Base-by-base conservation (phyloP, 2,888 invertebrate species). In the Tenthredo scrophulariae region DNA sequence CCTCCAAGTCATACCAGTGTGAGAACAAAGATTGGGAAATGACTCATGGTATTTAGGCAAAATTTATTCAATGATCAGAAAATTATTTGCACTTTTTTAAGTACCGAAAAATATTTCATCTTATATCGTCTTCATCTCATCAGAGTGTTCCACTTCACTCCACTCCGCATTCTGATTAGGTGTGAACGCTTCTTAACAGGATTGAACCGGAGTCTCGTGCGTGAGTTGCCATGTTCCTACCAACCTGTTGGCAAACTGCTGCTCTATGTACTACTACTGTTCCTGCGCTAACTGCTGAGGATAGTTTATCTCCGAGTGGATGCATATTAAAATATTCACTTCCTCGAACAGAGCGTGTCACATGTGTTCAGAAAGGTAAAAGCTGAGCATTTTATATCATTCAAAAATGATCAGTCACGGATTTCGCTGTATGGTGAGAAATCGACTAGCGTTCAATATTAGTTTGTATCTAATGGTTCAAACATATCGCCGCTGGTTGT, bases 171-270 rank as follows among this genome's bases (percentile, higher is more conserved):
- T 79, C 80, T 54, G 58, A 62, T 62, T 37, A 13, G 37, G 18
- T 67, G 83, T 67, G 83, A 83, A 83, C 46, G 43, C 37, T 40
- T 9, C 83, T 50, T 83, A 50, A 83, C 29, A 29, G 26, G 70
- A 67, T 62, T 46, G 67, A 83, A 33, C 67, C 43, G 9, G 26
- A 50, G 62, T 37, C 22, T 62, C 70, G 29, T 83, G 83, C 70
- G 65, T 67, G 67, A 65, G 83, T 50, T 50, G 22, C 67, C 50
- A 67, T 65, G 50, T 46, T 83, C 15, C 7, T 62, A 70, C 67
- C 83, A 83, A 83, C 83, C 83, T 83, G 83, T 83, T 83, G 70
- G 83, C 62, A 46, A 65, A 82, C 82, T 46, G 40, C 29, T 83
- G 67, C 40, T 15, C 74, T 77, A 77, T 46, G 62, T 83, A 83